Conservation (phyloP, 1,140 invertebrate genomes). For the Leucophenga varia region DNA sequence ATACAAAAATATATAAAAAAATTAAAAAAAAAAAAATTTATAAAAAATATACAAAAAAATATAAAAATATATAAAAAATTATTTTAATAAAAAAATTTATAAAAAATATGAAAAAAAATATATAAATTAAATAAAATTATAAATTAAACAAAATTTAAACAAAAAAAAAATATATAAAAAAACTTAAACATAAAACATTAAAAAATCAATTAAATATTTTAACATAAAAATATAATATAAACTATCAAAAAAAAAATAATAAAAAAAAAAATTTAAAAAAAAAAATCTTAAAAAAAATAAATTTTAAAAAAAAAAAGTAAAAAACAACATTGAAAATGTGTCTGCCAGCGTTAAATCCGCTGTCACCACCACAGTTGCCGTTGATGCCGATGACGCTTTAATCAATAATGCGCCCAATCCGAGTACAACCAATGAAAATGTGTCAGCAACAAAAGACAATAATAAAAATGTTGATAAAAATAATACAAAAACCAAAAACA, state of each 20-base stretch:
- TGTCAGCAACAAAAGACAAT: slow-evolving; percentile 8
- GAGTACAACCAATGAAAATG: background rate
- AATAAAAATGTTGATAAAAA: slow-evolving; percentile 10
- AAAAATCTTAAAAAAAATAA: background rate
- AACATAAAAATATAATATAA: slow-evolving; percentile 5
- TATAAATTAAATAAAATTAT: slow-evolving; percentile 13
- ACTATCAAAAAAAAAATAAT: slow-evolving; percentile 8
- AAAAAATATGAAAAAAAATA: slow-evolving; percentile 17
- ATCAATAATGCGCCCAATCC: slow-evolving; percentile 31
- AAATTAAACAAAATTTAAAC: slow-evolving; percentile 23
- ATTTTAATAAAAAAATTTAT: slow-evolving; percentile 4
- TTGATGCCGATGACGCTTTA: no score
- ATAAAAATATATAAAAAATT: slow-evolving; percentile 2
- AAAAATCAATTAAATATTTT: slow-evolving; percentile 5
- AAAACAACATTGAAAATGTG: slow-evolving; percentile 4
- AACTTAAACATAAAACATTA: slow-evolving; percentile 14
- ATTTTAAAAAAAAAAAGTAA: slow-evolving; percentile 6
- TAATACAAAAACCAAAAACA: background rate
- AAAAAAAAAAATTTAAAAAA: slow-evolving; percentile 7
- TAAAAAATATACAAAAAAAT: slow-evolving; percentile 16
- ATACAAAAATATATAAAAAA: slow-evolving; percentile 1
- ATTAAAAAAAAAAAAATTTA: slow-evolving; percentile 2
- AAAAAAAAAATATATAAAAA: slow-evolving; percentile 15
- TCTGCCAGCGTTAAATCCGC: no score
- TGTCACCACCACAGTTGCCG: no score